Base-by-base conservation (phyloP, 2,888 invertebrate genomes). In the Phaonia tiefii region DNA sequence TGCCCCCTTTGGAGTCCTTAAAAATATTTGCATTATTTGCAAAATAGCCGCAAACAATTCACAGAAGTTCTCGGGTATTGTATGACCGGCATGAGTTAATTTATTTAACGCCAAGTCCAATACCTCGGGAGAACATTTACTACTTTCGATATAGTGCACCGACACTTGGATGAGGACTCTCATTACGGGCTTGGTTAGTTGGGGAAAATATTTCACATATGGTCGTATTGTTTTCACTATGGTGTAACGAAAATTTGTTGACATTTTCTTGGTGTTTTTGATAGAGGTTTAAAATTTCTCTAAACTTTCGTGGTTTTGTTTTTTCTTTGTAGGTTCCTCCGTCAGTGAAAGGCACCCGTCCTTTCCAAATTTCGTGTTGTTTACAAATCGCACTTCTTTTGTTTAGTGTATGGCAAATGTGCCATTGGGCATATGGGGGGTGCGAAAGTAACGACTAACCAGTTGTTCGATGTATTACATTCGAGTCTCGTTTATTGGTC, bases 21-120 rank as follows among this genome's bases (percentile, higher is more conserved):
- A 85, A 87, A 92, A 92, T 63, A 91, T 88, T 87, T 91, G 91
- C 85, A 92, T 89, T 85, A 92, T 91, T 75, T 89, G 89, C 60
- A 91, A 86, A 49, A 92, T 87, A 20, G 91, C 91, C 2, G 92
- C 91, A 84, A 92, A 92, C 71, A 92, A 88, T 85, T 92, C 92
- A 76, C 92, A 92, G 79, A 92, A 89, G 79, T 91, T 89, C 65
- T 89, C 89, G 13, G 91, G 92, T 46, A 91, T 89, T 79, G 89
- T 88, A 74, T 89, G 88, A 0, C 90, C 90, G n/a, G 89, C 87
- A 84, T 90, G 89, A 75, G 89, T 88, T 4, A 91, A 83, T 84
- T 90, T 91, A 60, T 88, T 90, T 22, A 90, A 83, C 15, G 91
- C 91, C 58, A 90, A 84, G 54, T 90, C 90, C 39, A 91, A 84